A percentile compares a stretch with the other conserved stretches of the same genome.
Conservation (phyloP, 2,113 vertebrate species). For the Mobula birostris region DNA sequence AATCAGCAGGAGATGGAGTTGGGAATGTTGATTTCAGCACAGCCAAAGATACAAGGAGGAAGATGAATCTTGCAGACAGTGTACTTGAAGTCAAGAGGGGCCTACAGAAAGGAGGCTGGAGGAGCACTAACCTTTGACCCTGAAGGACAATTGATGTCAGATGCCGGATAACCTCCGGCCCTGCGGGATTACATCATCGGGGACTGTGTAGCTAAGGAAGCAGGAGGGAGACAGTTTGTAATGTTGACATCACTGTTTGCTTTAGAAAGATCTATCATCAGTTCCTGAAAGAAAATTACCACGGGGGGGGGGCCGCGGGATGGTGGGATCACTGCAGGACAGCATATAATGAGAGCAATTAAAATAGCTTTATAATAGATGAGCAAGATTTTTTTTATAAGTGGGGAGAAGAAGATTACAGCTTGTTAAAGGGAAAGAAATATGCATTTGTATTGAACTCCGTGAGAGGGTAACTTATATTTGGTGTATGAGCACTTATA, state of each 20-base stretch:
- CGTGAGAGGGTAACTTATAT: not conserved
- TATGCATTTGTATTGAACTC: not conserved
- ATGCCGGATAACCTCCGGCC: not conserved
- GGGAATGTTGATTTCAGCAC: not conserved
- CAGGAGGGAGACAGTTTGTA: not conserved
- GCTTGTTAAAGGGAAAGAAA: not conserved
- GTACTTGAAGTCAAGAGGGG: not conserved
- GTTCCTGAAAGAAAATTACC: slow-evolving; percentile 12
- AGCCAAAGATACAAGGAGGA: not conserved
- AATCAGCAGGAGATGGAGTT: not conserved
- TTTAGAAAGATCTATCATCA: slow-evolving; percentile 3
- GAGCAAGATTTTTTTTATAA: not conserved
- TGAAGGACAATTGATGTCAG: slow-evolving; percentile 27
- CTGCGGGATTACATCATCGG: not conserved
- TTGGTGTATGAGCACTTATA: not conserved
- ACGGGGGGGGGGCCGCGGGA: not conserved
- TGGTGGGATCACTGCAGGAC: not conserved
- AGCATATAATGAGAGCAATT: not conserved
- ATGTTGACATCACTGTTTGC: slow-evolving; percentile 14
- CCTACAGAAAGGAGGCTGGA: not conserved
- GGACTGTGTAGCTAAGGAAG: not conserved
- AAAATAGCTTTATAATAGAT: not conserved
- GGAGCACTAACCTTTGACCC: not conserved
- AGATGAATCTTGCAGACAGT: not conserved
- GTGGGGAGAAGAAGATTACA: not conserved